Base-by-base conservation (phyloP, 2,797 vertebrate species). In the Betta splendens region DNA sequence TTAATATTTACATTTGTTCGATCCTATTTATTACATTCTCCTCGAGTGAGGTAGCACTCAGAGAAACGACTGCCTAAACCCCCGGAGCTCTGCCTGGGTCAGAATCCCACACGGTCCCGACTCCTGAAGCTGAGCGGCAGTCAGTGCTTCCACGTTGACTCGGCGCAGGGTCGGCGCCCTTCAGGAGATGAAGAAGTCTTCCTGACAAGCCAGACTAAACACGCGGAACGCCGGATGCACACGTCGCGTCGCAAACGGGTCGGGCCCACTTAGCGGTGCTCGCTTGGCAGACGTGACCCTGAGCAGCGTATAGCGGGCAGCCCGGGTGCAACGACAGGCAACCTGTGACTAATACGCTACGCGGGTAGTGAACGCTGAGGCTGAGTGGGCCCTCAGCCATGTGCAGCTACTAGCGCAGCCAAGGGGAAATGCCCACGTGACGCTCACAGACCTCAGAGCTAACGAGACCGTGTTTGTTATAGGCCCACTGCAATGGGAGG, bases 181-280 rank as follows among this genome's bases (percentile, higher is more conserved):
- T 21, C 6, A 10, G 37, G 15, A 28, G 43, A 67, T 0, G 2
- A 52, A 43, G 32, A 33, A 29, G 16, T 33, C 20, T 0, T 3
- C 17, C 12, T 33, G 44, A 35, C 21, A 42, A 51, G 33, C 8
- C 0, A 29, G 36, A 57, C 25, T 57, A 32, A 58, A 15, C 13
- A 1, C n/a, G 32, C 33, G 28, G 9, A n/a, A 15, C 32, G 3
- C 13, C n/a, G 32, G 13, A 33, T 33, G 33, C n/a, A 29, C 28
- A 36, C 9, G n/a, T 9, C n/a, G n/a, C 33, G 7, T 36, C n/a
- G 22, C 18, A 36, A n/a, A 17, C 28, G 17, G 23, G 12, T 5
- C 40, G 62, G n/a, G 55, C 35, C 31, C 46, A 31, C 55, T 64
- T 40, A 36, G 28, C 18, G 16, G 46, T 31, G 16, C 23, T 28